phyloP scores from a whole-genome alignment of 1,140 invertebrate genomes.

The Pomacea maculata region DNA sequence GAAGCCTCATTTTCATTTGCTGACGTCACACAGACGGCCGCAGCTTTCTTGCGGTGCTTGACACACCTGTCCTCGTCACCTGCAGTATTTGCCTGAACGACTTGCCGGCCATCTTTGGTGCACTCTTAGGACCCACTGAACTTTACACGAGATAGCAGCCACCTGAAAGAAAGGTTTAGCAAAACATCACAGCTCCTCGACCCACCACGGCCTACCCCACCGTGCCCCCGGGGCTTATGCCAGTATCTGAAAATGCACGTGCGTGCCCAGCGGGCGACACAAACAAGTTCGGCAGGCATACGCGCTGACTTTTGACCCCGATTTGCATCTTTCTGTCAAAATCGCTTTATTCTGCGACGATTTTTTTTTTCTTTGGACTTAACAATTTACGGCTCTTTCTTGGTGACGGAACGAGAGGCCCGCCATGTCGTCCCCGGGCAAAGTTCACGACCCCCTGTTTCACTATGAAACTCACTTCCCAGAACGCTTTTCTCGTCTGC shows the following conservation, averaged over 20 bases:
- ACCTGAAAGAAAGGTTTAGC: too few species aligned
- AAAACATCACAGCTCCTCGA: too few species aligned
- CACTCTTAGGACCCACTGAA: too few species aligned
- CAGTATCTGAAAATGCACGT: not conserved
- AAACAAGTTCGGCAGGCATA: not conserved
- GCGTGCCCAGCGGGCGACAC: not conserved
- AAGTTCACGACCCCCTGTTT: slow-evolving; percentile 58
- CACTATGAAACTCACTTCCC: slow-evolving; percentile 79
- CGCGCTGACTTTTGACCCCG: not conserved
- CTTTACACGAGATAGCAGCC: too few species aligned
- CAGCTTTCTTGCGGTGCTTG: too few species aligned
- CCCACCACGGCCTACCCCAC: too few species aligned
- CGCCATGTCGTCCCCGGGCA: slow-evolving; percentile 34
- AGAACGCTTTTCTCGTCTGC: slow-evolving; percentile 73
- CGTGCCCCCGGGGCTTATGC: too few species aligned
- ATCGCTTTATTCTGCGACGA: not conserved
- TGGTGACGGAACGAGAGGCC: not conserved
- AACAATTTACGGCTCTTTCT: not conserved
- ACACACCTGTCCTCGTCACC: too few species aligned
- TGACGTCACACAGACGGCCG: too few species aligned
- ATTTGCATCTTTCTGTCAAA: not conserved
- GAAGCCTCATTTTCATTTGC: too few species aligned
- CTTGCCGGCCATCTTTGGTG: too few species aligned
- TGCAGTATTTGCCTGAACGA: too few species aligned
- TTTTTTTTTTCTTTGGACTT: not conserved